Conservation (phyloP, 2,113 vertebrate species). For the Mobula birostris region DNA sequence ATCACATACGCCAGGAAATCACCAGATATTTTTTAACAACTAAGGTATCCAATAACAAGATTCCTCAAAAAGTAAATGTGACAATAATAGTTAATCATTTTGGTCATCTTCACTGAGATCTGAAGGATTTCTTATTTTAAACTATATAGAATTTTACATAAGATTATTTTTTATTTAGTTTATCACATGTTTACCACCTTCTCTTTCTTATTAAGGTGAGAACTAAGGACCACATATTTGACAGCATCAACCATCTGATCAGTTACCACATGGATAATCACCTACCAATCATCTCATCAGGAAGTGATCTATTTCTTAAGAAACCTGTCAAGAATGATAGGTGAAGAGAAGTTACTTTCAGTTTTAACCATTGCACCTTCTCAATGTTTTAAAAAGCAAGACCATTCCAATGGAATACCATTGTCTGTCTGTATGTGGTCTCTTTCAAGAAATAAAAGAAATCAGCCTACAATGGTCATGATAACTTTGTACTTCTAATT, state of each 20-base stretch:
- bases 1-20: no score
- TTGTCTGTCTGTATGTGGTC: not conserved
- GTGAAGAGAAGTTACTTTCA: not conserved
- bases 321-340: slow-evolving; percentile 58
- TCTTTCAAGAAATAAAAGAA: not conserved
- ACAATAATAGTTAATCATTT: no score
- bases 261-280: slow-evolving; percentile 84
- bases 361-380: slow-evolving; percentile 8
- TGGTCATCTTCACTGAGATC: no score
- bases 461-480: not conserved
- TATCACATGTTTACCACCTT: slow-evolving; percentile 40
- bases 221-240: slow-evolving; percentile 79
- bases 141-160: not conserved
- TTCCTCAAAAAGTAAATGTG: no score
- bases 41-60: no score
- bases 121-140: not conserved
- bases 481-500: slow-evolving; percentile 24
- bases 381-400: not conserved
- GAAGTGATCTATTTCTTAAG: slow-evolving; percentile 77
- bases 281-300: slow-evolving; percentile 78
- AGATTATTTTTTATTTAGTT: slow-evolving; percentile 37
- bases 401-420: not conserved
- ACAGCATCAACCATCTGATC: slow-evolving; percentile 79
- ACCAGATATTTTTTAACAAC: no score
- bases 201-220: slow-evolving; percentile 63